Percentiles rank a stretch among this genome's conserved stretches.
Conservation (phyloP, 2,888 invertebrate species). For the Rhabditoides inermis region DNA sequence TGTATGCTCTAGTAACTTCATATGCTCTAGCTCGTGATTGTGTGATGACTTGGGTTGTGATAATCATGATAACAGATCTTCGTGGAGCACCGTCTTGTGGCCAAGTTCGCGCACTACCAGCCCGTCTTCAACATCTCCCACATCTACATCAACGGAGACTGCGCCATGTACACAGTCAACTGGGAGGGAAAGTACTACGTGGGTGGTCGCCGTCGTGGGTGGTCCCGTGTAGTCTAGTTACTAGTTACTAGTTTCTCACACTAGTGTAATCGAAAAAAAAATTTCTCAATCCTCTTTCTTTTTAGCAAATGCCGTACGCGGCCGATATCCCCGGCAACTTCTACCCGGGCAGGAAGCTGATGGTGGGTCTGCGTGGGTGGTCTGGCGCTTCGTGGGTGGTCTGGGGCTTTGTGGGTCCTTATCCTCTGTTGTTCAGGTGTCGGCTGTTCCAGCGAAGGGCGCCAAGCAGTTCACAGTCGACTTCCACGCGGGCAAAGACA, state of each 20-base stretch:
- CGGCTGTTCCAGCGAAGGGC: no score
- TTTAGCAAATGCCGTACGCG: slow-evolving; percentile 46
- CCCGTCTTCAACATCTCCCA: slow-evolving; percentile 37
- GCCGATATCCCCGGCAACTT: slow-evolving; percentile 51
- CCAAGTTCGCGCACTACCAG: slow-evolving; percentile 48
- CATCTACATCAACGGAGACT: slow-evolving; percentile 46
- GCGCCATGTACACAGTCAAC: slow-evolving; percentile 31
- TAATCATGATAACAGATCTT: slow-evolving; percentile 37
- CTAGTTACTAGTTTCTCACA: background rate
- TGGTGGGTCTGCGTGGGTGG: no score
- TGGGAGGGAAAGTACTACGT: slow-evolving; percentile 51
- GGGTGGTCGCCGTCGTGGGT: slow-evolving; percentile 3
- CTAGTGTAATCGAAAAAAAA: background rate
- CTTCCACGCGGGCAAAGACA: slow-evolving; percentile 41
- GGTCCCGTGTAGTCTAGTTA: background rate
- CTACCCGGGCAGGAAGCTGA: slow-evolving; percentile 40
- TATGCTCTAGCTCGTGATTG: no score
- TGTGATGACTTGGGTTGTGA: background rate
- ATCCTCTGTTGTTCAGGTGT: no score
- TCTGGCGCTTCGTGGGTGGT: no score
- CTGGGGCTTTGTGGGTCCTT: no score
- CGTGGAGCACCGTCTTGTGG: slow-evolving; percentile 47
- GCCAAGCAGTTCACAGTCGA: slow-evolving; percentile 46
- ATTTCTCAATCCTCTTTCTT: background rate
- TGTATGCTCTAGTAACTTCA: no score